Base-by-base conservation (phyloP, 1,140 invertebrate genomes). In the Drosophila busckii region DNA sequence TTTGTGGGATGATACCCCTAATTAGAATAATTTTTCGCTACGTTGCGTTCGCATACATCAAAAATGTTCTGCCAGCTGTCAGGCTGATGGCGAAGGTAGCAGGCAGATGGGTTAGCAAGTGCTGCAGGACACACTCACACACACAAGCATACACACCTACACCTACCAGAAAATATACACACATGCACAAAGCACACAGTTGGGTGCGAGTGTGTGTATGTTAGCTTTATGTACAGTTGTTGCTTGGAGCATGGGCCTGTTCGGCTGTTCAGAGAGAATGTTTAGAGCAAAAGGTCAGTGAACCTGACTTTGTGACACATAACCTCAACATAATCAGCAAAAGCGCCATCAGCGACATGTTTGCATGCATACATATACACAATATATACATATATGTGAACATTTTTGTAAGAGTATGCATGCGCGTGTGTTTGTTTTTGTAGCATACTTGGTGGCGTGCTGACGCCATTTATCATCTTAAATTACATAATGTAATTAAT, bases 1-100 rank as follows among this genome's bases (percentile, higher is more conserved):
- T n/a, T n/a, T n/a, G n/a, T n/a, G n/a, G n/a, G n/a, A n/a, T n/a
- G n/a, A n/a, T n/a, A n/a, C n/a, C n/a, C n/a, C 73, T 78, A 78
- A 78, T 78, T 78, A 78, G 73, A 78, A 78, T 78, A 78, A 78
- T 78, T 78, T 80, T 56, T 58, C 73, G 73, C 73, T 78, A 63
- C 68, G 59, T 54, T 78, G 73, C 73, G 73, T 67, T 48, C 44
- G 67, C 41, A 48, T 58, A 48, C 45, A 28, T 40, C 60, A 53
- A 31, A 78, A 65, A 73, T 70, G 63, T 65, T 58, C 23, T 45
- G 50, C 50, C 73, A 70, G 58, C 73, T 80, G 68, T 48, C 32
- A 58, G 50, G 20, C 12, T 9, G 44, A 15, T 22, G 35, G 10
- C 15, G 22, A 17, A 38, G 53, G 25, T 32, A 42, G 44, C 49